phyloP scores from a whole-genome alignment of 2,888 invertebrate species.

The Philereme transversata region DNA sequence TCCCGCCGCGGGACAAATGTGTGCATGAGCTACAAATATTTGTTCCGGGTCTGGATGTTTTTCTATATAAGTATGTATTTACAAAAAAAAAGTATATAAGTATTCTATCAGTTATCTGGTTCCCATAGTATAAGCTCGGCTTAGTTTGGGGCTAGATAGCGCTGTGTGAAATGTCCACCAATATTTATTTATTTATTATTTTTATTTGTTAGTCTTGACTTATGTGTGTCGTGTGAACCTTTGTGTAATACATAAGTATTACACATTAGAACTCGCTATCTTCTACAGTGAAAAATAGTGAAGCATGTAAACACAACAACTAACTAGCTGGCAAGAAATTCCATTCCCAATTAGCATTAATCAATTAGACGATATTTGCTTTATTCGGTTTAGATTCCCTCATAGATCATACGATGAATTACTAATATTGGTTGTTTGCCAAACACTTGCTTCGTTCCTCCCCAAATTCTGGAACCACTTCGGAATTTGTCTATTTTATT shows the following conservation, averaged over 20 bases:
- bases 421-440: slow-evolving; percentile 63
- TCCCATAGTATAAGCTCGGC: too few species aligned
- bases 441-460: slow-evolving; percentile 42
- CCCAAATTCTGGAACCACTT: slow-evolving; percentile 46
- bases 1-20: too few species aligned
- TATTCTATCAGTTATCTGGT: too few species aligned
- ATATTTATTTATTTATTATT: too few species aligned
- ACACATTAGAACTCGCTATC: background rate
- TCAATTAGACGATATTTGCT: slow-evolving; percentile 56
- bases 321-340: slow-evolving; percentile 43
- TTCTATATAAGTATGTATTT: too few species aligned
- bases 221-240: background rate
- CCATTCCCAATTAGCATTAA: slow-evolving; percentile 60
- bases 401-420: slow-evolving; percentile 47
- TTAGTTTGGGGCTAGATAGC: too few species aligned
- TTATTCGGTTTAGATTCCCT: slow-evolving; percentile 48
- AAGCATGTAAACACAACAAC: slow-evolving; percentile 18
- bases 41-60: too few species aligned
- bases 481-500: slow-evolving; percentile 52
- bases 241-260: too few species aligned
- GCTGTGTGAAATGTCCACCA: too few species aligned
- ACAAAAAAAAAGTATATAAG: too few species aligned
- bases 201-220: background rate
- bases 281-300: slow-evolving; percentile 10
- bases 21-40: too few species aligned